These are phyloP conservation scores for Pantala flavescens DNA, from an alignment of 1,140 invertebrate genomes.

Conservation along the genomic window DNA sequence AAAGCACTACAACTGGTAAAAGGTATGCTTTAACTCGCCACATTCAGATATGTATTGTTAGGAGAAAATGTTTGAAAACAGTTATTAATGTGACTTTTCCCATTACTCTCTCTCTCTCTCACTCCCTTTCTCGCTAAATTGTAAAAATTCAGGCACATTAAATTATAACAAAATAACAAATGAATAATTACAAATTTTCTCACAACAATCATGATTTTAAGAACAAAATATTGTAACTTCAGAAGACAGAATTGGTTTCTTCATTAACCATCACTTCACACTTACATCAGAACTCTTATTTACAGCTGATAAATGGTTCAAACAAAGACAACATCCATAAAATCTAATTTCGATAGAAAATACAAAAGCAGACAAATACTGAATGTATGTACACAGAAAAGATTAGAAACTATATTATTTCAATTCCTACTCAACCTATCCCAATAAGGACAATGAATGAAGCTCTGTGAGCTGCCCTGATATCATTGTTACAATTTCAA, in stretches of 20 bases:
- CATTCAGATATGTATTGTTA: constrained; percentile 10
- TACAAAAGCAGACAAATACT: constrained; percentile 6
- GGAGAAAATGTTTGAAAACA: constrained; percentile 6
- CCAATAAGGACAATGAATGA: background rate
- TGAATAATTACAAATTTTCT: constrained; percentile 6
- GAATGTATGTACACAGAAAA: background rate
- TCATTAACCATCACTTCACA: background rate
- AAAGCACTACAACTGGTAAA: constrained; percentile 9
- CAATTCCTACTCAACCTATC: constrained; percentile 6
- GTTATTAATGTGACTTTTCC: constrained; percentile 2
- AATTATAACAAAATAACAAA: constrained; percentile 5
- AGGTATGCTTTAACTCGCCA: constrained; percentile 8
- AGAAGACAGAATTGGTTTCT: background rate
- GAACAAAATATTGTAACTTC: background rate
- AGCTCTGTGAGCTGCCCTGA: constrained; percentile 6
- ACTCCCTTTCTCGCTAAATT: background rate
- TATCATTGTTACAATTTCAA: constrained; percentile 6
- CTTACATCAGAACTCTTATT: background rate
- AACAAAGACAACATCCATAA: constrained; percentile 10
- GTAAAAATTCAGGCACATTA: background rate
- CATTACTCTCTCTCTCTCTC: background rate
- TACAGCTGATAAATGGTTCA: background rate
- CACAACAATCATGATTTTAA: background rate
- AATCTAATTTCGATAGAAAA: constrained; percentile 8
- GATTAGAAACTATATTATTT: background rate